Conservation (phyloP, 2,888 invertebrate genomes). For the Cybosia mesomella region DNA sequence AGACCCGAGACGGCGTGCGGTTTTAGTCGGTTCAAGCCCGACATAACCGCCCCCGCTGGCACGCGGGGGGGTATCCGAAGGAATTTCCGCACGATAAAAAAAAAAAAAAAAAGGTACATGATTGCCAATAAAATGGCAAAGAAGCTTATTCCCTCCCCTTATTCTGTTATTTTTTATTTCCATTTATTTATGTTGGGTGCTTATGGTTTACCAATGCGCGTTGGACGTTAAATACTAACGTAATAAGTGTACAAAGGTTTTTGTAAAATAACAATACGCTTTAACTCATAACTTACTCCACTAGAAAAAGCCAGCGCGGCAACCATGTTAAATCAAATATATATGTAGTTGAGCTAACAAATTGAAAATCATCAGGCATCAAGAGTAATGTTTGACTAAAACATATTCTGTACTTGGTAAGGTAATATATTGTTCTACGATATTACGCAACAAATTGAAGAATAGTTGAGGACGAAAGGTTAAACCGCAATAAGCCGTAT, state of each 20-base stretch:
- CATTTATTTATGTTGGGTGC: too few relatives aligned
- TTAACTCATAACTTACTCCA: conserved; percentile 36
- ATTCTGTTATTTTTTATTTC: not conserved
- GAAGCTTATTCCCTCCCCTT: not conserved
- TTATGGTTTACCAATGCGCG: too few relatives aligned
- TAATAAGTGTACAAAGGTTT: not conserved
- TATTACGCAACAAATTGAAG: conserved; percentile 19
- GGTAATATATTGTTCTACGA: conserved; percentile 25
- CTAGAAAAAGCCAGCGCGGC: conserved; percentile 43
- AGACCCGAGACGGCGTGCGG: too few relatives aligned
- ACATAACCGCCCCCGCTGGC: too few relatives aligned
- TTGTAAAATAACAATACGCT: conserved; percentile 14
- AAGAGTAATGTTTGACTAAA: conserved; percentile 31
- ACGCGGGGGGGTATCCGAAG: too few relatives aligned
- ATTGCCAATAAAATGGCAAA: not conserved
- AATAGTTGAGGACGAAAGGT: conserved; percentile 12
- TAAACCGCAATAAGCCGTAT: conserved; percentile 8
- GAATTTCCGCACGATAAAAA: too few relatives aligned
- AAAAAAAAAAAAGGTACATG: not conserved
- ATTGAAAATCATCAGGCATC: conserved; percentile 59
- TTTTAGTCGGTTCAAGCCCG: too few relatives aligned
- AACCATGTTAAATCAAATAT: conserved; percentile 66
- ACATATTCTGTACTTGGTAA: conserved; percentile 30
- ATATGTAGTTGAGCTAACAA: conserved; percentile 52
- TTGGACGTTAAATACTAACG: too few relatives aligned